Evolutionary conservation across 2,113 vertebrate species (phyloP).

Genomic region (Rafetus swinhoei): DNA sequence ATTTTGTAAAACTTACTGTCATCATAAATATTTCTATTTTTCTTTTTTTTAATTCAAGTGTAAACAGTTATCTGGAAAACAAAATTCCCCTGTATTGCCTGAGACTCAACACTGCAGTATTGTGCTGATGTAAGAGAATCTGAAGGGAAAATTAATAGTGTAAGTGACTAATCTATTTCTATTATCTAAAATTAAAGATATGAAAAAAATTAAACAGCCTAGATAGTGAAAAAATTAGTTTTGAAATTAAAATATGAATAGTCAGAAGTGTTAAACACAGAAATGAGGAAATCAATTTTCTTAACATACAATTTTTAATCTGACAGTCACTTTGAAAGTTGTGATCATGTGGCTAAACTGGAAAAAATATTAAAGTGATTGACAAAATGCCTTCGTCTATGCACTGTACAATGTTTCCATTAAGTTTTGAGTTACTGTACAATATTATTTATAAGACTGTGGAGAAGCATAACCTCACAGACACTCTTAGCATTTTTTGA

Average conservation of each 20-base stretch:
- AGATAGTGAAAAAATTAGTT: not conserved
- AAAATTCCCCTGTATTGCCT: not conserved
- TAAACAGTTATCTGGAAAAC: not conserved
- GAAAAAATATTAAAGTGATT: not conserved
- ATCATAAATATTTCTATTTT: not conserved
- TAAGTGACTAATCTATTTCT: not conserved
- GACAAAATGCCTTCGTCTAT: not conserved
- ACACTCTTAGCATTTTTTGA: not conserved
- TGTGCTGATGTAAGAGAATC: not conserved
- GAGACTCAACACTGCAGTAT: constrained; percentile 19
- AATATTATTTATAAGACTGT: not conserved
- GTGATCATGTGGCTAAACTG: not conserved
- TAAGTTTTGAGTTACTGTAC: not conserved
- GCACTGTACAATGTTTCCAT: not conserved
- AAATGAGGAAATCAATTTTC: not conserved
- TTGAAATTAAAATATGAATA: not conserved
- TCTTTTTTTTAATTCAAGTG: not conserved
- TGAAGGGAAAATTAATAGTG: constrained; percentile 18
- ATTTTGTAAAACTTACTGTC: not conserved
- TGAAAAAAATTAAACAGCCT: not conserved
- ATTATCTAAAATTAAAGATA: not conserved
- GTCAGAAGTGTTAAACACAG: not conserved
- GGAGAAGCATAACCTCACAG: not conserved
- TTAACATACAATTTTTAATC: not conserved
- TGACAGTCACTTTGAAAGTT: not conserved